Base-by-base conservation (phyloP, 2,113 vertebrate species). In the Sphaerodactylus townsendi region DNA sequence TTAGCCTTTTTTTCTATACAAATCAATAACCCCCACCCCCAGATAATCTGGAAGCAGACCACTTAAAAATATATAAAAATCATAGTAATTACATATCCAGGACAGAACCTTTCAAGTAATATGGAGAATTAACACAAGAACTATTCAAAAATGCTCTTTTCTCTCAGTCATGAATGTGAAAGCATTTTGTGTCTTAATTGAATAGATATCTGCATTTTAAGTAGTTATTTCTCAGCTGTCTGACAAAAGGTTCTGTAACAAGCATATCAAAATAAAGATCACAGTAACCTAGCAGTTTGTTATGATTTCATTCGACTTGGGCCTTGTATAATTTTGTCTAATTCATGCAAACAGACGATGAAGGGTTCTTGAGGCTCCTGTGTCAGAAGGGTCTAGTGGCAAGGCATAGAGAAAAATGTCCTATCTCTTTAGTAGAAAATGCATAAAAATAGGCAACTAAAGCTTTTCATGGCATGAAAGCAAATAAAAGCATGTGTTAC, bases 191-290 rank as follows among this genome's bases (percentile, higher is more conserved):
- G 44, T 82, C 1, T 62, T 70, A 86, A 2, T 25, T 83, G 41
- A 69, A 86, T 19, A 84, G 28, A 75, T 1, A 68, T 28, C 3
- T 88, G 25, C 4, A 82, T 92, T 90, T 90, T 37, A 85, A 84
- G 66, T 83, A 9, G 1, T 46, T 14, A 69, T 73, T 89, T 87
- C 33, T 14, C 73, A 85, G n/a, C 46, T 84, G 8, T 84, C 6
- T 39, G 68, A 50, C 56, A 28, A 71, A 2, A 75, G 71, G 3
- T 35, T 65, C 64, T 8, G 46, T 37, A 77, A 80, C 2, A 76
- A 80, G 70, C 23, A 39, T 33, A 44, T 30, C 19, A 14, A 83
- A 87, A 88, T 50, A 85, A 72, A 72, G 7, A 37, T 74, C 14
- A 78, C 8, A 5, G 25, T n/a, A 86, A 46, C 1, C 1, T 2